These are phyloP conservation scores for Oryzias sinensis DNA, from an alignment of 2,797 vertebrate genomes.

Conservation along the genomic window DNA sequence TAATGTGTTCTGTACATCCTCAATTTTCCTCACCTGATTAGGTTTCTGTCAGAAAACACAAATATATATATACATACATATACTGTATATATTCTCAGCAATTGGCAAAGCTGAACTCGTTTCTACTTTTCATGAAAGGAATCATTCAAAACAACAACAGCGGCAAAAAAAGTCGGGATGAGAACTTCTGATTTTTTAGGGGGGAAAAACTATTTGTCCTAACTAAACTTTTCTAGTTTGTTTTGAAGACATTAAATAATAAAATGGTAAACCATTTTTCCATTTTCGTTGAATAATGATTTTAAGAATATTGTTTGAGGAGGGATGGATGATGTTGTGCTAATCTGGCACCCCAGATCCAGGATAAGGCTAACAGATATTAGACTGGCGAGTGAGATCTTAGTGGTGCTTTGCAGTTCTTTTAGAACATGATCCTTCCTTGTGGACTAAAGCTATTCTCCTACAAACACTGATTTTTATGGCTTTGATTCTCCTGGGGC, in stretches of 20 bases:
- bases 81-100: no score
- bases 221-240: no score
- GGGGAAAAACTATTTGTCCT: no score
- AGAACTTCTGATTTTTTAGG: background rate
- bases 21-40: background rate
- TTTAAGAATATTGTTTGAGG: background rate
- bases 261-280: no score
- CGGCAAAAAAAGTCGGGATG: background rate
- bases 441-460: constrained; percentile 32
- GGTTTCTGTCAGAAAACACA: background rate
- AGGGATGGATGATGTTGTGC: background rate
- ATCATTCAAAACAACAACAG: background rate
- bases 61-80: no score
- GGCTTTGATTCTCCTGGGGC: constrained; percentile 35
- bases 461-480: constrained; percentile 21
- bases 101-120: background rate
- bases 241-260: background rate
- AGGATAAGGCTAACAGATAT: constrained; percentile 25
- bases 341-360: constrained; percentile 14
- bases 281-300: constrained; percentile 8
- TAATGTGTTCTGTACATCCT: constrained; percentile 2
- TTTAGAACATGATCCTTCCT: constrained; percentile 45
- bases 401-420: constrained; percentile 30
- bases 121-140: background rate
- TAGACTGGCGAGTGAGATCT: constrained; percentile 15